phyloP scores from a whole-genome alignment of 1,140 invertebrate species.

The Chrysomallon squamiferum region DNA sequence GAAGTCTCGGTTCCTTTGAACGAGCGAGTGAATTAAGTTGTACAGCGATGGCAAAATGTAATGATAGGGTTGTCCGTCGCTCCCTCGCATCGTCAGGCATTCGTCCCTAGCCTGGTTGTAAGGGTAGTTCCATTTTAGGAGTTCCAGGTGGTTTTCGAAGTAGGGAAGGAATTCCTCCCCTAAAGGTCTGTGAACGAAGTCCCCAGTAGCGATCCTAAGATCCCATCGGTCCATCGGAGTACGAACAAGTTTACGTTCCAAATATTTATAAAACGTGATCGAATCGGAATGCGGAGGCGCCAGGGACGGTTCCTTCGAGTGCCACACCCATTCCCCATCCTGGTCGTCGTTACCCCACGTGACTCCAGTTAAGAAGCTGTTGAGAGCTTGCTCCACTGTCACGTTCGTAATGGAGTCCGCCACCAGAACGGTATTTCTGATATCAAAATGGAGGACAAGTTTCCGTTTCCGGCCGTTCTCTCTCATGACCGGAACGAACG shows the following conservation, averaged over 20 bases:
- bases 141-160: slow-evolving; percentile 41
- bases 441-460: slow-evolving; percentile 60
- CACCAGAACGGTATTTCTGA: slow-evolving; percentile 59
- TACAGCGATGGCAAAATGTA: slow-evolving; percentile 60
- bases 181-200: slow-evolving; percentile 42
- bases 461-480: slow-evolving; percentile 38
- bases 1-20: slow-evolving; percentile 46
- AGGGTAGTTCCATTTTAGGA: slow-evolving; percentile 36
- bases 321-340: slow-evolving; percentile 47
- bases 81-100: slow-evolving; percentile 46
- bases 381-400: slow-evolving; percentile 55
- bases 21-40: slow-evolving; percentile 44
- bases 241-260: slow-evolving; percentile 45
- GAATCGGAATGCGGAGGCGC: slow-evolving; percentile 26
- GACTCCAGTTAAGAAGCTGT: slow-evolving; percentile 53
- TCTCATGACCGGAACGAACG: not conserved
- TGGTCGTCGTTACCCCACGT: slow-evolving; percentile 40
- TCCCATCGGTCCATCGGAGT: slow-evolving; percentile 37
- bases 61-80: slow-evolving; percentile 52
- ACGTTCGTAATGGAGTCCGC: slow-evolving; percentile 60
- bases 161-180: slow-evolving; percentile 39
- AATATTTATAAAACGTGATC: slow-evolving; percentile 51
- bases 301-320: slow-evolving; percentile 40
- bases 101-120: slow-evolving; percentile 11
- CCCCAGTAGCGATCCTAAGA: slow-evolving; percentile 42